A percentile compares a stretch with the other conserved stretches of the same genome.
Evolutionary conservation across 1,140 invertebrate species (phyloP).

Genomic region (Lepidostoma basale): DNA sequence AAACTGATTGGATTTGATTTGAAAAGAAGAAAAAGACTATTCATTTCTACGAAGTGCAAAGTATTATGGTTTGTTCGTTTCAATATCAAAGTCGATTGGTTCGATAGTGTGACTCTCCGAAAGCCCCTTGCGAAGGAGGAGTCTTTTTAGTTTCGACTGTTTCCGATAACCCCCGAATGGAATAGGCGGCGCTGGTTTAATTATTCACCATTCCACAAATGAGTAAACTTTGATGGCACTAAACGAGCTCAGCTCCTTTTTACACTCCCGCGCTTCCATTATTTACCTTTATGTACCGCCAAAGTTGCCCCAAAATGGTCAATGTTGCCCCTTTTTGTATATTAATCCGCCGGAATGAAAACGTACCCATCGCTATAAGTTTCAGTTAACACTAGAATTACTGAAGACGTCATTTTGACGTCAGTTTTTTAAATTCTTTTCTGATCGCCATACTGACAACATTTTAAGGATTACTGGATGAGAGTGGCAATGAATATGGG

Average conservation of each 20-base stretch:
- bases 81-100: neutral
- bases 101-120: neutral
- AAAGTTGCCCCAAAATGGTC: neutral
- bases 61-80: too few species aligned
- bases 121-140: too few species aligned
- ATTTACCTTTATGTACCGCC: neutral
- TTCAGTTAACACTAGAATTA: neutral
- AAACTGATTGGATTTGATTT: too few species aligned
- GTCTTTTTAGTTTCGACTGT: too few species aligned
- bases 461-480: neutral
- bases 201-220: neutral
- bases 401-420: neutral
- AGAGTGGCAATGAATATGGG: neutral
- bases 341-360: neutral
- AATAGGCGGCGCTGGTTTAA: neutral
- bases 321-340: neutral
- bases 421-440: neutral
- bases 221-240: neutral
- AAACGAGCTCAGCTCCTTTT: neutral
- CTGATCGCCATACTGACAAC: too few species aligned
- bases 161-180: neutral
- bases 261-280: neutral
- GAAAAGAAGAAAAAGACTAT: too few species aligned
- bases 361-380: neutral
- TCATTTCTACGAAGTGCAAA: too few species aligned